Base-by-base conservation (phyloP, 2,797 vertebrate genomes). In the Pogonophryne albipinna region DNA sequence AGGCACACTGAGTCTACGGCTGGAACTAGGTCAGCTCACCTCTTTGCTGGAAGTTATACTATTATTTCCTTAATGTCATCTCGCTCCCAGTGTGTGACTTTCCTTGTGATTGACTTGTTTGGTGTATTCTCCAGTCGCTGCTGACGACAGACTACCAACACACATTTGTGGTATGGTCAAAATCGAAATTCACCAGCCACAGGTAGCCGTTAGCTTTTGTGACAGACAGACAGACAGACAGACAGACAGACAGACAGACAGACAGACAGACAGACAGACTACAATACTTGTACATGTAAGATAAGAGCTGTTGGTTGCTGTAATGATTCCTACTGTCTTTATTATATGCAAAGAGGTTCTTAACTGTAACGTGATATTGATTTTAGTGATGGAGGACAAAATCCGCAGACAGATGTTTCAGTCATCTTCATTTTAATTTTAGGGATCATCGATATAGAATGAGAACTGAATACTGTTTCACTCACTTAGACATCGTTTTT, bases 1-100 rank as follows among this genome's bases (percentile, higher is more conserved):
- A 86, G 92, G 87, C 74, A 27, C 62, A n/a, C 63, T 14, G 80
- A 85, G 82, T 84, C 79, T 79, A 63, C 83, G 31, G 84, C 88
- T 42, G 66, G 85, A 93, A 93, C 66, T 93, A 73, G 92, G 92
- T 90, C 92, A 91, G 65, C 80, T 92, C 88, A 89, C 91, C 89
- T 91, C 82, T 87, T 85, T 78, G 52, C 91, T 86, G 80, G 46
- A 87, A 92, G 82, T 92, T 91, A 83, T 81, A 83, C 88, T 82
- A 62, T 88, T 82, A 89, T 87, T 88, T 85, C 69, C 64, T 87
- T 87, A 83, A 88, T 86, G 79, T 89, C 67, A 70, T 80, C 72
- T 82, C 34, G 59, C 66, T 83, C 78, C 73, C 75, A n/a, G 61
- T 71, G 71, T 90, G 80, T 88, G 85, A 88, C 86, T 90, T 89